Evolutionary conservation across 2,113 vertebrate genomes (phyloP).

Genomic region (Meleagris gallopavo): DNA sequence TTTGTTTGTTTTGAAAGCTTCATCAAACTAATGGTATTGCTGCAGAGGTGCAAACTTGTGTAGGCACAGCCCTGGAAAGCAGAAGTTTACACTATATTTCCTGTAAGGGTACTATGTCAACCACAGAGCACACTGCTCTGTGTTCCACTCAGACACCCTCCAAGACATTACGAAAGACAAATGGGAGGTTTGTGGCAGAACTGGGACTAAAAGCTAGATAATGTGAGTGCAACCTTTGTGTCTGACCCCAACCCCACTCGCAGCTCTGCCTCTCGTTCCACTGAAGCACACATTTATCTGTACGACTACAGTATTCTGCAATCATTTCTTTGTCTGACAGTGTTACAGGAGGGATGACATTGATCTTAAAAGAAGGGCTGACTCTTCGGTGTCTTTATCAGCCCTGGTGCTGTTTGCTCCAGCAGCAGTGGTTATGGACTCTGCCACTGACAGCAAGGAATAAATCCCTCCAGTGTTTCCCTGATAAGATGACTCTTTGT

Average conservation of each 20-base stretch:
- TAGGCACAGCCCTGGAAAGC: background rate
- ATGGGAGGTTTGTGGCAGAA: background rate
- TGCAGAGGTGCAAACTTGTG: background rate
- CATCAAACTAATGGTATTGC: background rate
- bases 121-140: background rate
- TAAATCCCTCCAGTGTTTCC: background rate
- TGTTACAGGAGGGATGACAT: background rate
- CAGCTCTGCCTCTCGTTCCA: background rate
- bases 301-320: background rate
- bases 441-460: background rate
- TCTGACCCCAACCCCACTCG: background rate
- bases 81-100: background rate
- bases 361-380: background rate
- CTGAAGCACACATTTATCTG: background rate
- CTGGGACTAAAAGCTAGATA: background rate
- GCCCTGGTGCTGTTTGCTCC: background rate
- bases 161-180: background rate
- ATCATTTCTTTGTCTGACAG: background rate
- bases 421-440: background rate
- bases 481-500: background rate
- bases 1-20: background rate
- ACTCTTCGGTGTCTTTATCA: background rate
- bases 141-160: background rate
- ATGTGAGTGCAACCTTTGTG: accelerated
- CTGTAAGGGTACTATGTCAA: background rate